These are phyloP conservation scores for Apamea crenata DNA, from an alignment of 2,888 invertebrate species.

Conservation along the genomic window DNA sequence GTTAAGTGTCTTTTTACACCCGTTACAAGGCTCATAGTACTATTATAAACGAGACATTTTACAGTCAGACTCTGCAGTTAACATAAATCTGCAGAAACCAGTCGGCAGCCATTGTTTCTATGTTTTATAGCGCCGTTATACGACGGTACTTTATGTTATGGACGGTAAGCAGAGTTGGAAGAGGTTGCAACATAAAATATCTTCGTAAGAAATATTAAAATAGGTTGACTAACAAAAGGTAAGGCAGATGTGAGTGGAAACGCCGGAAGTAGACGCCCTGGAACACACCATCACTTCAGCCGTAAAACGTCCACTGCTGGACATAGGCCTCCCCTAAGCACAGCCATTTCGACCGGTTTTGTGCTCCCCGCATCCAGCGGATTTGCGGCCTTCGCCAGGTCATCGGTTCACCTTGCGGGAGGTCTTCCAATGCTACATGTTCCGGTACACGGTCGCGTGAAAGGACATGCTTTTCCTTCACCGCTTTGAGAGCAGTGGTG, in stretches of 20 bases:
- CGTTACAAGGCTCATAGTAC: not conserved
- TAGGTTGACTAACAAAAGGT: not conserved
- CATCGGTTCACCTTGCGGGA: too few species aligned
- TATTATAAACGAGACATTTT: not conserved
- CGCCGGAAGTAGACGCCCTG: too few species aligned
- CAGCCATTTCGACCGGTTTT: too few species aligned
- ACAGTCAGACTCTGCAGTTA: conserved; percentile 13
- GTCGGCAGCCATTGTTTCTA: conserved; percentile 37
- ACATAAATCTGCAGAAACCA: conserved; percentile 38
- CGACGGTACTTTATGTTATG: not conserved
- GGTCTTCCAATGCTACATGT: too few species aligned
- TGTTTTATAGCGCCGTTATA: conserved; percentile 34
- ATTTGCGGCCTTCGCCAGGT: too few species aligned
- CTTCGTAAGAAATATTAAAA: not conserved
- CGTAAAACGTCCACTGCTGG: too few species aligned
- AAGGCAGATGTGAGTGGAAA: too few species aligned
- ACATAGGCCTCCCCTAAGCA: too few species aligned
- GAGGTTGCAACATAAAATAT: conserved; percentile 1
- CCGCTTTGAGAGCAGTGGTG: not conserved
- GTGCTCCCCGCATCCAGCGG: too few species aligned
- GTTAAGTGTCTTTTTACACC: too few species aligned
- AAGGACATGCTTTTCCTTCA: not conserved
- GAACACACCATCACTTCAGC: too few species aligned
- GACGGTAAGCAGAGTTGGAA: not conserved
- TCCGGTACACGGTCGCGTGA: too few species aligned